Evolutionary conservation across 1,140 invertebrate genomes (phyloP), one percentile per base, ranked within the genome.

Genomic region (Chrysopa pallens): DNA sequence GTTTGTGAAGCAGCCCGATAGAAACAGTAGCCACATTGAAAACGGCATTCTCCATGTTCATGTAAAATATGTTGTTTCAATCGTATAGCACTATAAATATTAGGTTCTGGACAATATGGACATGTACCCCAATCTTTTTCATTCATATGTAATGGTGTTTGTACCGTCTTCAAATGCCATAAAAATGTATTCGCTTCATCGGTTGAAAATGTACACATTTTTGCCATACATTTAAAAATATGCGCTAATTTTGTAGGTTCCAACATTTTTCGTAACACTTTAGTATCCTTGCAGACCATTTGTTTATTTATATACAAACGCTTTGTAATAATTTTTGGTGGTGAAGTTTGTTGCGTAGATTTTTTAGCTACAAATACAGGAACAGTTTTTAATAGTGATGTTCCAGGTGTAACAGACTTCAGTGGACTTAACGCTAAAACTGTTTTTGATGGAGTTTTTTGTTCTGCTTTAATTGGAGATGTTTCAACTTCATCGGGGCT

Each of bases 211-310:
- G 50, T 53, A 50, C 74, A 78, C 12, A 57, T 48, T 11, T 54
- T 56, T 5, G 49, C 55, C 63, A 74, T 74, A 45, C 74, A 78
- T 46, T 75, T 76, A 43, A 68, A 75, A 6, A 75, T 9, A 33
- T 33, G 8, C 8, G 8, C 8, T 33, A 14, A 33, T 8, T 13
- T 39, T 15, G 38, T 37, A 12, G 29, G 8, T 17, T 14, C 7
- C n/a, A 44, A 6, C 35, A 9, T 29, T 11, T 39, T 7, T 8
- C 7, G 12, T 9, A 11, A 4, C 3, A 4, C 1, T 39, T 31
- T 14, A 8, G 14, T 4, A 29, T 44, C 38, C 6, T n/a, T 31
- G 1, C 7, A 38, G 1, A 4, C 9, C 29, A 9, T 13, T 28
- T 43, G 36, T 11, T 33, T 33, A 33, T 12, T 12, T 33, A 33